phyloP scores from a whole-genome alignment of 1,140 invertebrate species.

The Saccostrea echinata region DNA sequence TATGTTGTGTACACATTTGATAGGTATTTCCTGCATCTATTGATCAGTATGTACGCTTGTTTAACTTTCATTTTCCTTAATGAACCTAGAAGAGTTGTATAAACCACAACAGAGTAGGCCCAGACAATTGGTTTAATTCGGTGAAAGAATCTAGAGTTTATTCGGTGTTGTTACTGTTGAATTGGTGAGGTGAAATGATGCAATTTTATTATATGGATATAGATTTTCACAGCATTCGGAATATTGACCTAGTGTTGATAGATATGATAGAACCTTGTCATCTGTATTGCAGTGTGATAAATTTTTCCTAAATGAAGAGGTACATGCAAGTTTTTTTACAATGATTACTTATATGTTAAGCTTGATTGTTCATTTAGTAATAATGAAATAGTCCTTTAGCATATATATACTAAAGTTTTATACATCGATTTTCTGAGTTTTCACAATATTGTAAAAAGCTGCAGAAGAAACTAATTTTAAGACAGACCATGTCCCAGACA shows the following conservation, averaged over 20 bases:
- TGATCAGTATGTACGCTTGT: slow-evolving; percentile 1
- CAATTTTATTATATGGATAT: background rate
- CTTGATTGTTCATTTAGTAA: no score
- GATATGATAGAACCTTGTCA: background rate
- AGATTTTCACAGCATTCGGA: background rate
- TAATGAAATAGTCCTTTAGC: no score
- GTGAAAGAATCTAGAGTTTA: background rate
- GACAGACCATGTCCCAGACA: no score
- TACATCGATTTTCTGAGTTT: no score
- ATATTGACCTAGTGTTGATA: background rate
- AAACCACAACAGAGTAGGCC: background rate
- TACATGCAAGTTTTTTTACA: no score
- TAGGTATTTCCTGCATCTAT: background rate
- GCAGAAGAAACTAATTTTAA: no score
- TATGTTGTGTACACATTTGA: background rate
- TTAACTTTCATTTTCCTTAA: slow-evolving; percentile 22
- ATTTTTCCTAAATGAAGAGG: no score
- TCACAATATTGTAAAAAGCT: no score
- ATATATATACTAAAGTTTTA: no score
- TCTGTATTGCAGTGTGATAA: no score
- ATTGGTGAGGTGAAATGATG: background rate
- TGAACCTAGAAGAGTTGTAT: background rate
- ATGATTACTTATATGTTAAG: no score
- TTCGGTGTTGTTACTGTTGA: background rate
- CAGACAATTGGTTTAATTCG: background rate